These are phyloP conservation scores for Adelges cooleyi DNA, from an alignment of 1,140 invertebrate species.

Conservation along the genomic window DNA sequence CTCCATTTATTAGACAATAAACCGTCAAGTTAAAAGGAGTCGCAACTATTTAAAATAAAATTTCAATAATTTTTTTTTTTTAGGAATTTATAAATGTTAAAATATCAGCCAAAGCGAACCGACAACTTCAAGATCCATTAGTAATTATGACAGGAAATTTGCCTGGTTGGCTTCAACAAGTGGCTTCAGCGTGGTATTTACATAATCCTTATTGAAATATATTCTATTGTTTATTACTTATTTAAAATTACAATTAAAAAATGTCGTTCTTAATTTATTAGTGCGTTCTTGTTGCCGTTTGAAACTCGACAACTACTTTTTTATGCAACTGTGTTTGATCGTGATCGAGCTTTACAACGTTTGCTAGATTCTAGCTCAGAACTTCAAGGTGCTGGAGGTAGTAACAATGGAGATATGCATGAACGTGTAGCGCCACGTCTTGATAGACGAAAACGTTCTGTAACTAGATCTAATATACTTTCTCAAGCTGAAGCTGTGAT, in stretches of 20 bases:
- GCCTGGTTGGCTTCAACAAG: constrained; percentile 87
- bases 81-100: constrained; percentile 63
- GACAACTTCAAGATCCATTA: constrained; percentile 92
- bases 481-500: constrained; percentile 93
- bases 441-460: constrained; percentile 81
- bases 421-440: constrained; percentile 85
- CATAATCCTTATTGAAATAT: not conserved
- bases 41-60: too few species aligned
- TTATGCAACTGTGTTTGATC: constrained; percentile 92
- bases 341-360: constrained; percentile 84
- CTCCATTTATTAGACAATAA: too few species aligned
- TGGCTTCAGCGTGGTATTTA: constrained; percentile 50
- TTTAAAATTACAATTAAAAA: not conserved
- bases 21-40: too few species aligned
- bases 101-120: constrained; percentile 87
- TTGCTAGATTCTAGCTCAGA: constrained; percentile 81
- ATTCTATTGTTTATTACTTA: not conserved
- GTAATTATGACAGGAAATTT: constrained; percentile 97
- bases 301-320: constrained; percentile 90
- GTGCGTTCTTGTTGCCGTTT: constrained; percentile 92
- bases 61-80: constrained; percentile 35
- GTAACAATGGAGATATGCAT: constrained; percentile 48
- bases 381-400: constrained; percentile 42
- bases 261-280: constrained; percentile 37
- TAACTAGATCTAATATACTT: constrained; percentile 83